phyloP scores from a whole-genome alignment of 2,888 invertebrate species.

The Synergus itoensis region DNA sequence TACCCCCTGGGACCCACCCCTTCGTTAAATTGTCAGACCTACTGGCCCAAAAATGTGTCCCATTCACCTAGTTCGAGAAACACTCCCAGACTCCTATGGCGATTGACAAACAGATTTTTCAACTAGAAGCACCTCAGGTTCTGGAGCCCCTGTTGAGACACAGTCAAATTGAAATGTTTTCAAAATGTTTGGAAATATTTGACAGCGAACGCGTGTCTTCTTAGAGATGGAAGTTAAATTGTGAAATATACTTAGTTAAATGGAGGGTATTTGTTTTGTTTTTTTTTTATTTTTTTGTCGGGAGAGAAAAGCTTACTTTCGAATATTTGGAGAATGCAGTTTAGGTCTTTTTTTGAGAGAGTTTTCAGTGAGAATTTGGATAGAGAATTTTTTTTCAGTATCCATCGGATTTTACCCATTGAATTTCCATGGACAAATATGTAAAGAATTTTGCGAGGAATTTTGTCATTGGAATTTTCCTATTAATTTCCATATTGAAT shows the following conservation, averaged over 20 bases:
- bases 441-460: too few relatives aligned
- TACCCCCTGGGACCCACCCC: background rate
- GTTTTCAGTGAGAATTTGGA: too few relatives aligned
- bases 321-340: background rate
- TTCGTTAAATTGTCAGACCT: background rate
- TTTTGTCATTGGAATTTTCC: too few relatives aligned
- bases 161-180: constrained; percentile 65
- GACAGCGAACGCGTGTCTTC: constrained; percentile 66
- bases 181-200: constrained; percentile 70
- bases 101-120: constrained; percentile 52
- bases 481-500: too few relatives aligned
- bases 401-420: too few relatives aligned
- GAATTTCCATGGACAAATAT: too few relatives aligned
- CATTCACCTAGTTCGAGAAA: constrained; percentile 16
- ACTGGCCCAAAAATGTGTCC: constrained; percentile 9
- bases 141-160: constrained; percentile 50
- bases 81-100: constrained; percentile 4
- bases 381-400: too few relatives aligned
- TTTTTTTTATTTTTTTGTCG: background rate
- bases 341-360: too few relatives aligned
- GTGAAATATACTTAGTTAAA: background rate
- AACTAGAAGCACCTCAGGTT: constrained; percentile 43
- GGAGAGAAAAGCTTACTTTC: background rate
- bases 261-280: background rate
- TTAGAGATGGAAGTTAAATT: background rate